A percentile compares a stretch with the other conserved stretches of the same genome.
Evolutionary conservation across 2,113 vertebrate species (phyloP).

Genomic region (Murina feae): DNA sequence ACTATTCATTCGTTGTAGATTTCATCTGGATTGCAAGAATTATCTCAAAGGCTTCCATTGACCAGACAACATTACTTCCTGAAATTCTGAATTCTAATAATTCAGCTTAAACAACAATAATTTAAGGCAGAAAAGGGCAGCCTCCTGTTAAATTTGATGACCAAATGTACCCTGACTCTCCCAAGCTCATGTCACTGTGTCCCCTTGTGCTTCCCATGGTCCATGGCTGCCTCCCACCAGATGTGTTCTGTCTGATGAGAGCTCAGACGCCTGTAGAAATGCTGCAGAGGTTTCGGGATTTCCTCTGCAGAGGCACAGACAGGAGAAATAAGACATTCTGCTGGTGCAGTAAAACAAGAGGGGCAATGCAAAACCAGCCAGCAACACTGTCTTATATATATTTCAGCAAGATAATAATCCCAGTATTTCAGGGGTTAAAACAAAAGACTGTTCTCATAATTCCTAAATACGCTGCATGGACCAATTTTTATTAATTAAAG

Average conservation of each 20-base stretch:
- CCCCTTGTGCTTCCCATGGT: background rate
- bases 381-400: fast-evolving
- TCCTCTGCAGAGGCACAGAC: slow-evolving; percentile 24
- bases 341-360: background rate
- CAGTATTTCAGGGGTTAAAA: background rate
- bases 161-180: background rate
- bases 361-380: background rate
- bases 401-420: background rate
- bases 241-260: background rate
- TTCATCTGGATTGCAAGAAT: background rate
- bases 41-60: background rate
- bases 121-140: background rate
- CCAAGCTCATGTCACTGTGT: background rate
- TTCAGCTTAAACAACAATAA: background rate
- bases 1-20: background rate
- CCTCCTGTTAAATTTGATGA: background rate
- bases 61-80: background rate
- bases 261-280: background rate
- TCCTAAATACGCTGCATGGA: background rate
- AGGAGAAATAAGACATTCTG: background rate
- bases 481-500: slow-evolving; percentile 36
- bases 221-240: background rate
- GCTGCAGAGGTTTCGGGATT: background rate
- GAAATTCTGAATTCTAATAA: background rate
- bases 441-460: background rate